Conservation (phyloP, 2,113 vertebrate species). For the Podocnemis expansa region DNA sequence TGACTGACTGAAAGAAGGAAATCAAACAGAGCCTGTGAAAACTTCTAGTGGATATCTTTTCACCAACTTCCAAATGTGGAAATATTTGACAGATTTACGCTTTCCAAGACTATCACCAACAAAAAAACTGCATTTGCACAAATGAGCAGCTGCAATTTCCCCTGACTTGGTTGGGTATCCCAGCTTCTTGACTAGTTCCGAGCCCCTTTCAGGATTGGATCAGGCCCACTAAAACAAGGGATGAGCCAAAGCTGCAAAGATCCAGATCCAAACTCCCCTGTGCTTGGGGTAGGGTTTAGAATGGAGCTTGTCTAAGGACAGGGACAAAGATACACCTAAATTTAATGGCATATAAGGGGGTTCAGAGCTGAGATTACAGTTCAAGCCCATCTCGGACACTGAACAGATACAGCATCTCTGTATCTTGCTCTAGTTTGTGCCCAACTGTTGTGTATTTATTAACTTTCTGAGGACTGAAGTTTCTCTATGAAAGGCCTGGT, state of each 20-base stretch:
- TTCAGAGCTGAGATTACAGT: neutral
- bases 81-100: neutral
- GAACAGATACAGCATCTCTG: neutral
- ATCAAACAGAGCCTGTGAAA: neutral
- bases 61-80: neutral
- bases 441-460: neutral
- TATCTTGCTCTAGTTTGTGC: neutral
- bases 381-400: neutral
- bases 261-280: accelerated
- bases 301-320: accelerated
- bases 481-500: neutral
- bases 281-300: neutral
- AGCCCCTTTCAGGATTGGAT: neutral
- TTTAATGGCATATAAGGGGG: neutral
- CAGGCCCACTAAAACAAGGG: neutral
- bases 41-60: neutral
- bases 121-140: neutral
- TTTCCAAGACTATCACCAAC: neutral
- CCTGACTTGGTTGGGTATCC: neutral
- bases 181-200: neutral
- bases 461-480: neutral
- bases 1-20: neutral
- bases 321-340: neutral
- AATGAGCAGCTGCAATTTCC: neutral
- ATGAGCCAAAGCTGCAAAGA: accelerated